Percentiles rank a stretch among this genome's conserved stretches.
Evolutionary conservation across 2,113 vertebrate genomes (phyloP).

Genomic region (Crocuta crocuta): DNA sequence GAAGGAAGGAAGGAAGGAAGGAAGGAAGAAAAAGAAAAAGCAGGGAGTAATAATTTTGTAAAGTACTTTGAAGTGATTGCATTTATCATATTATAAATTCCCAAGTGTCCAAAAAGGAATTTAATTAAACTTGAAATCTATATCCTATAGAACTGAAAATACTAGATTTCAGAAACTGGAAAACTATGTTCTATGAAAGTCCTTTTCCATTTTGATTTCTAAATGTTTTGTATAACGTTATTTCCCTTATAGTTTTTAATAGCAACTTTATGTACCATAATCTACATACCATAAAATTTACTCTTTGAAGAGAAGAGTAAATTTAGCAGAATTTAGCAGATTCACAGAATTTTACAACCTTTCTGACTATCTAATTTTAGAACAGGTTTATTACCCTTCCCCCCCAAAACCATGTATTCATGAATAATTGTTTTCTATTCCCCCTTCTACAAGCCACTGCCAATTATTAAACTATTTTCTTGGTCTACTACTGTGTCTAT

Average conservation of each 20-base stretch:
- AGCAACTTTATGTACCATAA: neutral
- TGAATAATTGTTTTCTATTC: neutral
- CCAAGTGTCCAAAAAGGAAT: neutral
- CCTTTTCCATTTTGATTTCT: neutral
- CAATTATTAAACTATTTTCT: neutral
- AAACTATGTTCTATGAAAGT: neutral
- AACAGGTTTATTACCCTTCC: neutral
- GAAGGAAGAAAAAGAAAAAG: rapidly evolving
- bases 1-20: too few relatives aligned
- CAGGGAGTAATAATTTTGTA: neutral
- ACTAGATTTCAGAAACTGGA: neutral
- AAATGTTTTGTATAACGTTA: neutral
- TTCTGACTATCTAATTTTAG: neutral
- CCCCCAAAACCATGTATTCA: neutral
- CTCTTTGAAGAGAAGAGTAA: neutral
- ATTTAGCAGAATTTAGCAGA: neutral
- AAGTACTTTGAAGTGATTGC: neutral
- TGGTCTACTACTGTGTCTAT: neutral
- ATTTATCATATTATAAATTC: neutral
- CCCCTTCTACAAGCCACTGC: rapidly evolving
- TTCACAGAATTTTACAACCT: neutral
- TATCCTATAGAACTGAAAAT: neutral
- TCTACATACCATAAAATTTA: neutral
- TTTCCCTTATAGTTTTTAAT: neutral
- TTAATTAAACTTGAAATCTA: constrained; percentile 31